Evolutionary conservation across 2,797 vertebrate species (phyloP).

Genomic region (Bufotes viridis): DNA sequence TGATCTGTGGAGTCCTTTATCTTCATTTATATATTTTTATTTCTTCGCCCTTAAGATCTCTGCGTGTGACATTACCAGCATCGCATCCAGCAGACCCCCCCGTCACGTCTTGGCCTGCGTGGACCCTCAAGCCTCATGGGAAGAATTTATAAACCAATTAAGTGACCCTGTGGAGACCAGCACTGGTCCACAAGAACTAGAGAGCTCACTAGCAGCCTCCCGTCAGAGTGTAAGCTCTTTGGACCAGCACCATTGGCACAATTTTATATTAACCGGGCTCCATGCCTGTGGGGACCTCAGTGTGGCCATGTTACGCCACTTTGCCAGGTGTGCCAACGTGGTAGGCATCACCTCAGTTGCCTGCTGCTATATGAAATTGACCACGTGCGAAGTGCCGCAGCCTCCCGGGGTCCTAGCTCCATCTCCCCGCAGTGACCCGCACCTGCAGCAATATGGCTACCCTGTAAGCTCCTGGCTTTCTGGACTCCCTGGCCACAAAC

Average conservation of each 20-base stretch:
- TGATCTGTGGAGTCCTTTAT: too few relatives aligned
- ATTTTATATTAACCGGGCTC: conserved; percentile 84
- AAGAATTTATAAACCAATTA: conserved; percentile 75
- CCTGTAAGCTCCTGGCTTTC: conserved; percentile 86
- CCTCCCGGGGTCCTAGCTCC: conserved; percentile 69
- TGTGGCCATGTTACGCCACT: conserved; percentile 86
- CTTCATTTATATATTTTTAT: not conserved
- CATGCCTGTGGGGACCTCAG: conserved; percentile 94
- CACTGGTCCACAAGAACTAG: not conserved
- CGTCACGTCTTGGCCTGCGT: conserved; percentile 82
- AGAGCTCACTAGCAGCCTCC: not conserved
- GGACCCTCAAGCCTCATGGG: conserved; percentile 80
- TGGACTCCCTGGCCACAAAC: conserved; percentile 75
- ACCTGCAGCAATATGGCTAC: conserved; percentile 74
- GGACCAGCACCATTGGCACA: not conserved
- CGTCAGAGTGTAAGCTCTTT: not conserved
- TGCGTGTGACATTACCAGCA: not conserved
- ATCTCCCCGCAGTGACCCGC: not conserved
- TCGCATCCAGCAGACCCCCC: conserved; percentile 27
- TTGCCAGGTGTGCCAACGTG: conserved; percentile 78
- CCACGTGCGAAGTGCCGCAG: conserved; percentile 73
- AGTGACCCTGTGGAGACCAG: not conserved
- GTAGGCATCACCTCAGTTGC: conserved; percentile 84
- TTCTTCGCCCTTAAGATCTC: conserved; percentile 8
- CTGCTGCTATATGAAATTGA: conserved; percentile 96